These are phyloP conservation scores for Conus canariensis DNA, from an alignment of 2,888 invertebrate species.

Conservation along the genomic window DNA sequence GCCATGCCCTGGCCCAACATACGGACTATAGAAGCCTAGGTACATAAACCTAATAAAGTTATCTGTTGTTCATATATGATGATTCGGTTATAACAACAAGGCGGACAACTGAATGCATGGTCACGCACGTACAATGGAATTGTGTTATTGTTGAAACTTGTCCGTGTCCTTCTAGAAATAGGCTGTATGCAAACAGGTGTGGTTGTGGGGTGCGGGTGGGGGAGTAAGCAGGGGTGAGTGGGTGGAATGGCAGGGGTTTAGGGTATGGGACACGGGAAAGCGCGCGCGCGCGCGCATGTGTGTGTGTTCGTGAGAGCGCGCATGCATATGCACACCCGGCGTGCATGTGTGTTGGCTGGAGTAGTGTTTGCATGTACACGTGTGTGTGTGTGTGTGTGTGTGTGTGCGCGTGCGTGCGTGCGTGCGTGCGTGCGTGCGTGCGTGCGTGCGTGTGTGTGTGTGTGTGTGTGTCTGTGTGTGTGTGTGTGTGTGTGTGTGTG, in stretches of 20 bases:
- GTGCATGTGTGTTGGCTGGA: background rate
- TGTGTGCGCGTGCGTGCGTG: background rate
- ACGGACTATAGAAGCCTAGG: background rate
- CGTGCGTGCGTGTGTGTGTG: background rate
- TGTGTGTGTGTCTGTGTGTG: background rate
- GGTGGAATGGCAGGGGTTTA: too few species aligned
- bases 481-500: background rate
- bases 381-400: background rate
- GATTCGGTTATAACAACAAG: background rate
- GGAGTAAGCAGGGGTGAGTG: too few species aligned
- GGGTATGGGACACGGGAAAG: too few species aligned
- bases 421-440: background rate
- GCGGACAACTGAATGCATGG: background rate
- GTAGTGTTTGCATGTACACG: too few species aligned
- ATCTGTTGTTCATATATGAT: background rate
- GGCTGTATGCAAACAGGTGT: too few species aligned
- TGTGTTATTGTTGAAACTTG: background rate
- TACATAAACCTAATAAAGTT: background rate
- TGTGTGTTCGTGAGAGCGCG: background rate
- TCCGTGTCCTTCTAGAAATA: too few species aligned
- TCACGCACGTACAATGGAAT: background rate
- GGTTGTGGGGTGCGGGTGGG: too few species aligned
- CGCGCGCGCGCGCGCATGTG: background rate
- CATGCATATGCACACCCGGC: background rate
- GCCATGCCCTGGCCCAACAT: too few species aligned